These are phyloP conservation scores for Pheosia gnoma DNA, from an alignment of 2,888 invertebrate genomes.

Conservation along the genomic window DNA sequence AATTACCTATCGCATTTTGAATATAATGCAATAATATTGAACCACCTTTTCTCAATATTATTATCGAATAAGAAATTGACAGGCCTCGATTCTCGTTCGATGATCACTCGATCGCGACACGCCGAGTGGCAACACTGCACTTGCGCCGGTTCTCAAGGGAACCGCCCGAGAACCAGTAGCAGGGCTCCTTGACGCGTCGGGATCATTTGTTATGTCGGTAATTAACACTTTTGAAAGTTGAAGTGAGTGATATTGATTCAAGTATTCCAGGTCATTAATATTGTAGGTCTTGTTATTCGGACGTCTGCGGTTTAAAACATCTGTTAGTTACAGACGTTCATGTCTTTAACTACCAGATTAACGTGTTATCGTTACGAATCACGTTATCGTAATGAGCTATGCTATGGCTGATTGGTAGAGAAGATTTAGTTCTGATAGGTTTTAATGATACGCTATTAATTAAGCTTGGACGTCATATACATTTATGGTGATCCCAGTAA, in stretches of 20 bases:
- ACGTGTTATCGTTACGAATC: too few species aligned
- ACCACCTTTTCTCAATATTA: neutral
- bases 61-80: slow-evolving; percentile 25
- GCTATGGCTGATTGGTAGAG: too few species aligned
- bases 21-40: neutral
- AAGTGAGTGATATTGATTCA: slow-evolving; percentile 4
- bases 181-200: neutral
- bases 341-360: too few species aligned
- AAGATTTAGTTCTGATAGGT: too few species aligned
- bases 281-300: slow-evolving; percentile 6
- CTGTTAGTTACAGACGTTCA: too few species aligned
- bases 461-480: too few species aligned
- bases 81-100: slow-evolving; percentile 20
- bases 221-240: slow-evolving; percentile 23
- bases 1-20: too few species aligned
- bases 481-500: too few species aligned
- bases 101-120: slow-evolving; percentile 28
- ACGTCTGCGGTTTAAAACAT: neutral
- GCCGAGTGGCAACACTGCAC: slow-evolving; percentile 16
- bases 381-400: too few species aligned
- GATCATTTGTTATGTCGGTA: slow-evolving; percentile 9
- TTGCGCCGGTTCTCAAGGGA: slow-evolving; percentile 16
- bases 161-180: slow-evolving; percentile 11
- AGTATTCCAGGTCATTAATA: neutral
- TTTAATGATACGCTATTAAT: too few species aligned